Conservation (phyloP, 2,888 invertebrate genomes). For the Drosophila quasianomalipes region DNA sequence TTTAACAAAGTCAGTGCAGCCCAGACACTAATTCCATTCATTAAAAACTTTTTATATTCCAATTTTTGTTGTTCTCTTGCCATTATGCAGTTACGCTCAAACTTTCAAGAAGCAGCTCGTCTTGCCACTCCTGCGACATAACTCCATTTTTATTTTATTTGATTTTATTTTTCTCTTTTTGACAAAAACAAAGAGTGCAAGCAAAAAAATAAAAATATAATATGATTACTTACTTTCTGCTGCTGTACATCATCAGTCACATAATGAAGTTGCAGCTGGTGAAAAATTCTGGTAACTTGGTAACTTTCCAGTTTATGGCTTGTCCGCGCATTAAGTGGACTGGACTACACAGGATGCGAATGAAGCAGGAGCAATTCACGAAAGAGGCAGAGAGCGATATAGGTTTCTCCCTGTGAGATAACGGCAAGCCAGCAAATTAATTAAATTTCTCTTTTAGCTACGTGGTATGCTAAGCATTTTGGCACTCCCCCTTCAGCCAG, state of each 20-base stretch:
- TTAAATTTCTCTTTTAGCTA: constrained; percentile 67
- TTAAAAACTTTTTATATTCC: constrained; percentile 80
- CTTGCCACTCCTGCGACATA: constrained; percentile 28
- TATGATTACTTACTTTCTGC: constrained; percentile 68
- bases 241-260: constrained; percentile 77
- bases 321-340: constrained; percentile 52
- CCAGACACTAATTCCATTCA: constrained; percentile 79
- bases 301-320: constrained; percentile 70
- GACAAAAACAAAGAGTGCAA: constrained; percentile 32
- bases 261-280: constrained; percentile 79
- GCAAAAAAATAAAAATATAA: constrained; percentile 40
- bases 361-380: constrained; percentile 22
- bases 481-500: background rate
- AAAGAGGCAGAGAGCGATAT: background rate
- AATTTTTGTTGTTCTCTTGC: constrained; percentile 65
- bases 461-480: constrained; percentile 63
- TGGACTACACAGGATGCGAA: constrained; percentile 26
- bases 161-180: constrained; percentile 2
- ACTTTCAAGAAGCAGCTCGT: constrained; percentile 28
- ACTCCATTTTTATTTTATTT: constrained; percentile 3
- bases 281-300: constrained; percentile 63
- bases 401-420: background rate
- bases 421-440: constrained; percentile 61
- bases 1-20: constrained; percentile 76
- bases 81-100: constrained; percentile 59